Conservation (phyloP, 2,888 invertebrate genomes). For the Bugulina stolonifera region DNA sequence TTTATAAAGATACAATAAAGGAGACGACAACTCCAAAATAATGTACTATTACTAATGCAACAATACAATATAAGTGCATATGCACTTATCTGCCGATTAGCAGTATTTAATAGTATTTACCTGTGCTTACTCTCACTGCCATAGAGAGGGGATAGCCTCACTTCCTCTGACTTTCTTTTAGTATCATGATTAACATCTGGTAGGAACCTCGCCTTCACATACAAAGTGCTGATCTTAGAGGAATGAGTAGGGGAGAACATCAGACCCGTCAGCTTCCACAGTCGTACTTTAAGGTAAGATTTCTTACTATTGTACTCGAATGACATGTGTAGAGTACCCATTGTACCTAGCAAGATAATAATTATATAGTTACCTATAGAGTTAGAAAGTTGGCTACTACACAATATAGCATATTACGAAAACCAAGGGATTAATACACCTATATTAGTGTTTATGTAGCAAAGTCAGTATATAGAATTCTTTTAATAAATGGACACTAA, state of each 20-base stretch:
- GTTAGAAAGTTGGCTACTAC: too few species aligned
- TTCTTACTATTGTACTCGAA: conserved; percentile 45
- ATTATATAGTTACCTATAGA: too few species aligned
- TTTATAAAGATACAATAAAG: too few species aligned
- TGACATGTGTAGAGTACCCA: conserved; percentile 43
- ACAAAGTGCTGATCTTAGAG: conserved; percentile 45
- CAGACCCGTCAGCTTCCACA: conserved; percentile 44
- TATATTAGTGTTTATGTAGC: too few species aligned
- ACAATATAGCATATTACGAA: too few species aligned
- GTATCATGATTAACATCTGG: conserved; percentile 42
- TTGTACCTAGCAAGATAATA: background rate
- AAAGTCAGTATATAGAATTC: too few species aligned
- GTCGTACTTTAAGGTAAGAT: conserved; percentile 38
- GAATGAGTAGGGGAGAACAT: conserved; percentile 45
- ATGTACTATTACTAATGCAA: too few species aligned
- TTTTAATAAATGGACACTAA: too few species aligned
- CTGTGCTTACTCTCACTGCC: background rate
- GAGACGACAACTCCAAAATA: too few species aligned
- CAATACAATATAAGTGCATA: too few species aligned
- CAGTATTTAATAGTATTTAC: background rate
- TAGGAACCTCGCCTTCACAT: conserved; percentile 41
- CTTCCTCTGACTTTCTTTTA: conserved; percentile 45
- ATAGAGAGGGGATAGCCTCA: conserved; percentile 29
- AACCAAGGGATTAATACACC: too few species aligned
- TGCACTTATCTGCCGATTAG: too few species aligned